These are phyloP conservation scores for Hypotaenidia okinawae DNA, from an alignment of 2,797 vertebrate genomes.

Conservation along the genomic window DNA sequence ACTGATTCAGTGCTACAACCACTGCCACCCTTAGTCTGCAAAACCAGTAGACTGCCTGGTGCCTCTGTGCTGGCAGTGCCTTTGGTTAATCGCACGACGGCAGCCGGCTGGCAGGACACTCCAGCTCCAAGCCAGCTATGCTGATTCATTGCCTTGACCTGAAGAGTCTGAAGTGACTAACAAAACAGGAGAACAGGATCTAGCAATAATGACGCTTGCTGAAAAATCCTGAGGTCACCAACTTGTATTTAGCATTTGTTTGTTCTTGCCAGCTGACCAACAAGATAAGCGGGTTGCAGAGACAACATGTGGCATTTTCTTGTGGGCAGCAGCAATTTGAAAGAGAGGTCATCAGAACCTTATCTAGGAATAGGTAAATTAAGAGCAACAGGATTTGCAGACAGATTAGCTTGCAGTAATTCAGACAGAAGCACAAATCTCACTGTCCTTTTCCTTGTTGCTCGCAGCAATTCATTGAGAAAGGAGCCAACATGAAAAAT, in stretches of 20 bases:
- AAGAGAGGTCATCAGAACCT: background rate
- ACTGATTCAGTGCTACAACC: constrained; percentile 8
- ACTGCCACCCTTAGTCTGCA: constrained; percentile 30
- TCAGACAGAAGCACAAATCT: background rate
- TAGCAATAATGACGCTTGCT: background rate
- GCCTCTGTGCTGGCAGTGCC: constrained; percentile 44
- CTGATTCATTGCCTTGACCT: background rate
- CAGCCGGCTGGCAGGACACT: background rate
- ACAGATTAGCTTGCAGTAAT: background rate
- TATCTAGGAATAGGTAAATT: background rate
- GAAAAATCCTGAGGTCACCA: background rate
- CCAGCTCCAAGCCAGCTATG: background rate
- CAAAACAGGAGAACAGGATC: background rate
- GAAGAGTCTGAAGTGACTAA: background rate
- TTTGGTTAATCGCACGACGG: background rate
- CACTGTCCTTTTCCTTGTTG: background rate
- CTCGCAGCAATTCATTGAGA: background rate
- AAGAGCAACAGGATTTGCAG: background rate
- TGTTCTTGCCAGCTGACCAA: background rate
- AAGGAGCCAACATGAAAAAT: background rate
- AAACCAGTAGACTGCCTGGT: constrained; percentile 60
- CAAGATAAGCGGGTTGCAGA: background rate
- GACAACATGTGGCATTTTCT: background rate
- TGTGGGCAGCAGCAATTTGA: background rate
- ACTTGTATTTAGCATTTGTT: background rate